A percentile compares a stretch with the other conserved stretches of the same genome.
These are phyloP conservation scores for Drosophila kambysellisi DNA, from an alignment of 2,888 invertebrate genomes.

Conservation along the genomic window DNA sequence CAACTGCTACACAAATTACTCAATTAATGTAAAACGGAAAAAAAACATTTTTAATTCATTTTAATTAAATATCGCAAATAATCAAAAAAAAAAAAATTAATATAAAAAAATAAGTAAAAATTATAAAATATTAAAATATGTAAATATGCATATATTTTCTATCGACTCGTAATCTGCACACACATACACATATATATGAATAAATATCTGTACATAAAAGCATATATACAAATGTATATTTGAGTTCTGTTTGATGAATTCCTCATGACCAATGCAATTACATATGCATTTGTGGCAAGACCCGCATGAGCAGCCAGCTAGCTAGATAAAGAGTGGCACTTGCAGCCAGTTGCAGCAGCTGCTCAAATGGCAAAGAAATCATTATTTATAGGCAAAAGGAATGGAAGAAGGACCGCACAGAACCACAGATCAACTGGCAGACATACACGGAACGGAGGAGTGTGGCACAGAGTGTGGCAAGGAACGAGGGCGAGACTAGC, in stretches of 20 bases:
- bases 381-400: slow-evolving; percentile 64
- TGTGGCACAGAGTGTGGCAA: not conserved
- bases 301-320: slow-evolving; percentile 44
- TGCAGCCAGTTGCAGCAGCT: slow-evolving; percentile 39
- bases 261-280: slow-evolving; percentile 41
- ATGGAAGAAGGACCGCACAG: slow-evolving; percentile 24
- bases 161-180: not conserved
- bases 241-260: slow-evolving; percentile 21
- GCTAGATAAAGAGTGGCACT: not conserved
- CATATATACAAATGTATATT: slow-evolving; percentile 7
- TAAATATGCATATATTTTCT: not conserved
- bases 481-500: not conserved
- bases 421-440: slow-evolving; percentile 49
- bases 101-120: not conserved
- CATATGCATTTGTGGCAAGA: slow-evolving; percentile 46
- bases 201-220: not conserved
- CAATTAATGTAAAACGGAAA: not conserved
- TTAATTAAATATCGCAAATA: not conserved
- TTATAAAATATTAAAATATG: not conserved
- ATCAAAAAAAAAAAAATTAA: not conserved
- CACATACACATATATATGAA: not conserved
- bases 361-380: slow-evolving; percentile 67
- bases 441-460: slow-evolving; percentile 2
- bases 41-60: not conserved
- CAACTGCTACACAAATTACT: not conserved